These are phyloP conservation scores for Gallinago jamesoni DNA, from an alignment of 2,113 vertebrate species.

Conservation along the genomic window DNA sequence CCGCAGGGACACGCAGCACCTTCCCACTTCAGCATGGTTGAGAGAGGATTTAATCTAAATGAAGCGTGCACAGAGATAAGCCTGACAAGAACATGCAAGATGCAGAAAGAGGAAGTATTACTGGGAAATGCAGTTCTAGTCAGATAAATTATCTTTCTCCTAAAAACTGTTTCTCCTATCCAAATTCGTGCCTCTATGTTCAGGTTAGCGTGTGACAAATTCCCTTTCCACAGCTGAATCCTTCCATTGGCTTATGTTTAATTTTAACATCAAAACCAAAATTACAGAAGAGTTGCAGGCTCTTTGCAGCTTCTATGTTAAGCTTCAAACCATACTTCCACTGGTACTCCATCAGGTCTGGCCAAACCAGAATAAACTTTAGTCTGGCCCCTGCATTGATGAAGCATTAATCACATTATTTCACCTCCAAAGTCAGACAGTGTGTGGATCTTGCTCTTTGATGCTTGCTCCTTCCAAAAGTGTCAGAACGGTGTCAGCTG, in stretches of 20 bases:
- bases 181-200: background rate
- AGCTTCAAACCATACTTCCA: background rate
- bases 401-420: background rate
- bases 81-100: background rate
- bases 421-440: background rate
- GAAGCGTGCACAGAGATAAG: accelerated
- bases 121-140: background rate
- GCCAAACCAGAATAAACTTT: background rate
- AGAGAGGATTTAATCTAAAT: background rate
- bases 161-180: background rate
- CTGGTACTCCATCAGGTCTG: background rate
- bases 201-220: background rate
- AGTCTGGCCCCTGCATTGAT: background rate
- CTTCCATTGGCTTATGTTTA: background rate
- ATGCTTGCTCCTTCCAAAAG: background rate
- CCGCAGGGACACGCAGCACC: background rate
- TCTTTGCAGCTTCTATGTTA: background rate
- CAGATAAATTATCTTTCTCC: background rate
- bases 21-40: background rate
- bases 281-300: background rate
- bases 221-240: background rate
- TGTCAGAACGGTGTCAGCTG: background rate
- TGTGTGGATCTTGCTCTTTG: background rate
- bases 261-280: background rate
- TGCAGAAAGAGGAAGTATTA: background rate